Conservation (phyloP, 2,113 vertebrate species). For the Sinocyclocheilus anshuiensis region DNA sequence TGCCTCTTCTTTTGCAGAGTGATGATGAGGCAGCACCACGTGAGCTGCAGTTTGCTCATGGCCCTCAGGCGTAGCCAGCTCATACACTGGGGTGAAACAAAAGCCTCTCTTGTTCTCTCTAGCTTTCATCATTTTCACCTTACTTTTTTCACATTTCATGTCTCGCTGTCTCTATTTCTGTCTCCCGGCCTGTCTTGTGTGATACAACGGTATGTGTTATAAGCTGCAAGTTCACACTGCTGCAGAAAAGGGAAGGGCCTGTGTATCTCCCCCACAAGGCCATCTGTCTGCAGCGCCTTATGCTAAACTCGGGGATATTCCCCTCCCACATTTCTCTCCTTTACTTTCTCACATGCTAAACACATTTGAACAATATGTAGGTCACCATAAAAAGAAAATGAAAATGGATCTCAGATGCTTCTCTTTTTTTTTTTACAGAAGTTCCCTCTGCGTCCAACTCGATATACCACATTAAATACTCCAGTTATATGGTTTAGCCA, state of each 20-base stretch:
- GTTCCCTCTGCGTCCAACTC: conserved; percentile 29
- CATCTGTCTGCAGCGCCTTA: conserved; percentile 56
- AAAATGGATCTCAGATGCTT: conserved; percentile 57
- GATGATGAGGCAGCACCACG: conserved; percentile 51
- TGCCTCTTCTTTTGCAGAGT: conserved; percentile 31
- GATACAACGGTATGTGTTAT: background rate
- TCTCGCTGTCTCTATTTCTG: background rate
- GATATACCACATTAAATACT: background rate
- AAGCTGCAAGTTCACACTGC: background rate
- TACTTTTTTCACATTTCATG: conserved; percentile 38
- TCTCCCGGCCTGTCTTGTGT: background rate
- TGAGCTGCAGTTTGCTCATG: conserved; percentile 41
- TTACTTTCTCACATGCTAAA: conserved; percentile 58
- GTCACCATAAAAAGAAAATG: conserved; percentile 59
- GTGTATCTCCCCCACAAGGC: conserved; percentile 4
- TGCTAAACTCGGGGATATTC: conserved; percentile 54
- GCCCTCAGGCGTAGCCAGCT: conserved; percentile 48
- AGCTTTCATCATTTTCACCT: conserved; percentile 20
- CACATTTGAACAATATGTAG: conserved; percentile 71
- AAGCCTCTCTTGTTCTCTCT: conserved; percentile 47
- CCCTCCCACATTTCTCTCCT: conserved; percentile 59
- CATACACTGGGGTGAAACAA: conserved; percentile 48
- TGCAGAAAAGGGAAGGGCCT: background rate
- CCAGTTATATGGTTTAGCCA: background rate
- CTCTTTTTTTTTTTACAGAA: conserved; percentile 6